These are phyloP conservation scores for Sebastes taczanowskii DNA, from an alignment of 2,797 vertebrate genomes.

Conservation along the genomic window DNA sequence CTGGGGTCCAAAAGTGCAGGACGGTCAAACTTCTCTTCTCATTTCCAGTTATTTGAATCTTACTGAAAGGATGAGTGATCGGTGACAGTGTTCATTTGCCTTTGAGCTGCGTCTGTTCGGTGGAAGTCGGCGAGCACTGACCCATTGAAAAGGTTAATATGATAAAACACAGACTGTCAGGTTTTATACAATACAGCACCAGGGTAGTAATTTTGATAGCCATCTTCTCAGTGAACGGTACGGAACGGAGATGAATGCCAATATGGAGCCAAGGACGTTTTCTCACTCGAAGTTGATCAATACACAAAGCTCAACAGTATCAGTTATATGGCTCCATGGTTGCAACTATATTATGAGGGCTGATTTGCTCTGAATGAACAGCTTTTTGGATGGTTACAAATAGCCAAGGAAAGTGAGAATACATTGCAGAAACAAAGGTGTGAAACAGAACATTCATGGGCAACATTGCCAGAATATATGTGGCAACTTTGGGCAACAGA, in stretches of 20 bases:
- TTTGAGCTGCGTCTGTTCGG: constrained; percentile 1
- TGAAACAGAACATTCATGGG: constrained; percentile 6
- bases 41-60: constrained; percentile 28
- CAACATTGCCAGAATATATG: not conserved
- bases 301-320: not conserved
- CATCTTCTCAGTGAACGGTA: constrained; percentile 31
- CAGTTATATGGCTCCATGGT: constrained; percentile 1
- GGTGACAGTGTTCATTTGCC: constrained; percentile 2
- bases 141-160: constrained; percentile 6
- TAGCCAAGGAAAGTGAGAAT: not conserved
- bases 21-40: constrained; percentile 11
- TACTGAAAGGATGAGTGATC: constrained; percentile 5
- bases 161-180: constrained; percentile 27
- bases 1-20: constrained; percentile 1
- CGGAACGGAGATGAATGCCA: constrained; percentile 28
- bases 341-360: constrained; percentile 2
- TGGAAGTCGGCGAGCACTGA: constrained; percentile 2
- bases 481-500: not conserved
- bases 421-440: not conserved
- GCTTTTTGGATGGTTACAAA: not conserved
- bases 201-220: constrained; percentile 33
- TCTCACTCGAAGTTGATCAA: not conserved
- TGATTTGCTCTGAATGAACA: constrained; percentile 15
- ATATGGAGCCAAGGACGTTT: constrained; percentile 46
- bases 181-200: constrained; percentile 36